These are phyloP conservation scores for Hemitrygon akajei DNA, from an alignment of 2,797 vertebrate species.

Conservation along the genomic window DNA sequence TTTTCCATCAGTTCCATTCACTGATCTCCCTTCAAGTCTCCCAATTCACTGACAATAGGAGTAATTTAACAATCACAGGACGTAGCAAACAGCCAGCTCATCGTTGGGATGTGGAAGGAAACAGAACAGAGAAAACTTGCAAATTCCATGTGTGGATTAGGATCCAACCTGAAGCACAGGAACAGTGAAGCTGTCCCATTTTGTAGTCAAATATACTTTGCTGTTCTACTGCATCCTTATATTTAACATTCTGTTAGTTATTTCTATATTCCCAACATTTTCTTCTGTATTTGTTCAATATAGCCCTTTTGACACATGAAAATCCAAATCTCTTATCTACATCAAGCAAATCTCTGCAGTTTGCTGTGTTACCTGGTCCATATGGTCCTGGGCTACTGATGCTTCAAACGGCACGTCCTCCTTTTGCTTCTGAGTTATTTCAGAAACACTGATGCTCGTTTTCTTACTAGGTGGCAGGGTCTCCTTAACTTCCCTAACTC, in stretches of 20 bases:
- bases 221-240: not conserved
- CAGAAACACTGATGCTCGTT: not conserved
- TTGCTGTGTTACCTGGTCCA: constrained; percentile 19
- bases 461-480: not conserved
- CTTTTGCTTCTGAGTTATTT: not conserved
- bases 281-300: not conserved
- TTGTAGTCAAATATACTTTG: not conserved
- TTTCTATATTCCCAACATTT: not conserved
- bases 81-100: too few relatives aligned
- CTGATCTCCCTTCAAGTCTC: too few relatives aligned
- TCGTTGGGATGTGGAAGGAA: too few relatives aligned
- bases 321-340: not conserved
- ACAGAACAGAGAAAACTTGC: too few relatives aligned
- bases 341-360: not conserved
- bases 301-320: not conserved
- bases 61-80: too few relatives aligned
- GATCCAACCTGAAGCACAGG: too few relatives aligned
- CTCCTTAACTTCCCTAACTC: not conserved
- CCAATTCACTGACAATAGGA: too few relatives aligned
- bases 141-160: too few relatives aligned
- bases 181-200: too few relatives aligned
- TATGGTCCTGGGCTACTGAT: not conserved
- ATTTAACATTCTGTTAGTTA: not conserved
- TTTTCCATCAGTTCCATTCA: too few relatives aligned
- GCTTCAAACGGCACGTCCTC: not conserved